Evolutionary conservation across 30 jellyfish, hydroid and myxozoan genomes (phyloP), one percentile per base, ranked within the genome.

Genomic region (Aurelia coerulea): DNA sequence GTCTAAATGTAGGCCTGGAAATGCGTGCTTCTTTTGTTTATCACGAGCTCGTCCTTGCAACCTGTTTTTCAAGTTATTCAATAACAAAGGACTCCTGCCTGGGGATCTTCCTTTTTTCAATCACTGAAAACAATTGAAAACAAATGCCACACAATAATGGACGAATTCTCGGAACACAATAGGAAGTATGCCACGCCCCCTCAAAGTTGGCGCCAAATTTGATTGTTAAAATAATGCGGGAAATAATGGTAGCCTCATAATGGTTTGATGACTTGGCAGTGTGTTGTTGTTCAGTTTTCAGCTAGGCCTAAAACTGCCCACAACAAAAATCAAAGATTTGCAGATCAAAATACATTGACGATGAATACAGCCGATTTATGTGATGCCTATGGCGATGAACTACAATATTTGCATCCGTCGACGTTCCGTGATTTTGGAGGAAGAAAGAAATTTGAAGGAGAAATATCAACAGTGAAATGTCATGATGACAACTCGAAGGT

Each of bases 281-380:
- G 51, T 17, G 10, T 17, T 6, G 71, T 62, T 62, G 71, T 17
- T 9, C 10, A 5, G 31, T 18, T 62, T 3, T 62, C 13, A 10
- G 23, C 72, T 12, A 29, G 31, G 72, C 34, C 34, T 0, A 29
- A 29, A 4, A 62, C 72, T 18, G 35, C 11, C 53, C 56, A 46
- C 14, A 4, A 14, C 56, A 46, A 46, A 46, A 2, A 46, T 9
- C 15, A 7, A 46, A 46, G 15, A 39, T 46, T 9, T 46, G 56
- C 14, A 2, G 56, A 46, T 46, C 12, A 6, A 46, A 6, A 9
- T 46, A 46, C 56, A 4, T 46, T 1, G 2, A 46, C 13, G 56
- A 87, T 87, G 96, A 78, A 77, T 59, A 87, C 96, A 11, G 96
- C 96, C 12, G 96, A 87, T 78, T 54, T 87, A 46, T 87, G 96